These are phyloP conservation scores for Leptosomus discolor DNA, from an alignment of 2,113 vertebrate species.

Conservation along the genomic window DNA sequence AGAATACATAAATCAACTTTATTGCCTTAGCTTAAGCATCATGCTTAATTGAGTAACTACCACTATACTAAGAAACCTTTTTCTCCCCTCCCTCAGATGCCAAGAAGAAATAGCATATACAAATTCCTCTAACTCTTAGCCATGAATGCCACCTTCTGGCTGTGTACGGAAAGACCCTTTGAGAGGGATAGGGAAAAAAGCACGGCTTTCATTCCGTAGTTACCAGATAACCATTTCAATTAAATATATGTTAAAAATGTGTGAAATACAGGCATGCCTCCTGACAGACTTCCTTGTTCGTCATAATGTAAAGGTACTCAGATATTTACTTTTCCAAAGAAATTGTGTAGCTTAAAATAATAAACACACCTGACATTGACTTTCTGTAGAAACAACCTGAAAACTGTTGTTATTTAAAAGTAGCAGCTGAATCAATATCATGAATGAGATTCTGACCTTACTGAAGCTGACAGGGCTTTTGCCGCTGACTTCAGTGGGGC, in stretches of 20 bases:
- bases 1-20: not conserved
- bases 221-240: not conserved
- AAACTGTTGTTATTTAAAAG: not conserved
- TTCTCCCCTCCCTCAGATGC: not conserved
- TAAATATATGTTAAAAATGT: not conserved
- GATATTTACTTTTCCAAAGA: not conserved
- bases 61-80: not conserved
- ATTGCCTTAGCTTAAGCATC: not conserved
- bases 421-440: slow-evolving; percentile 43
- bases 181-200: not conserved
- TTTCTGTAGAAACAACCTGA: slow-evolving; percentile 1
- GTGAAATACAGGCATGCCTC: not conserved
- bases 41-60: slow-evolving; percentile 23
- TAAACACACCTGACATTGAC: slow-evolving; percentile 12
- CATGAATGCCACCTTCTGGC: slow-evolving; percentile 64
- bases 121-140: not conserved
- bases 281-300: not conserved
- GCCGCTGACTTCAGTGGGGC: not conserved
- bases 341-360: slow-evolving; percentile 19
- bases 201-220: not conserved
- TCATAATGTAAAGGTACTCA: not conserved
- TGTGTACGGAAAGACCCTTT: not conserved
- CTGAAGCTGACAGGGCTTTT: not conserved
- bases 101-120: not conserved
- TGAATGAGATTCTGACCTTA: not conserved